phyloP scores from a whole-genome alignment of 2,888 invertebrate species.

The Serrognathus titanus region DNA sequence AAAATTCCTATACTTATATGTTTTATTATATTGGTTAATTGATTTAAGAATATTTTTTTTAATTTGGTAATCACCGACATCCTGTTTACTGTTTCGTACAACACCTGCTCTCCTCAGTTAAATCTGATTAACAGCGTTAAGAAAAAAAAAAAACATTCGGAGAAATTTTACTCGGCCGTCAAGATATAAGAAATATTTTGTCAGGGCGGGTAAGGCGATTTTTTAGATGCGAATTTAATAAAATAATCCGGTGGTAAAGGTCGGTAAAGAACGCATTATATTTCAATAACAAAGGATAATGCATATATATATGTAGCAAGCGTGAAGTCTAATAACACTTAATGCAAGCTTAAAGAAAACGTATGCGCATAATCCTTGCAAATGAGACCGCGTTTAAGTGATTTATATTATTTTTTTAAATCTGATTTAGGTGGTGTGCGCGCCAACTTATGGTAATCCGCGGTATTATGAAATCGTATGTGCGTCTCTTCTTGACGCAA shows the following conservation, averaged over 20 bases:
- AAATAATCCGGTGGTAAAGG: conserved; percentile 18
- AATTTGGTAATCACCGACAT: no score
- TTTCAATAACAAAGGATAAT: conserved; percentile 14
- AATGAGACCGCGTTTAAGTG: conserved; percentile 17
- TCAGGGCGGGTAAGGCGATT: no score
- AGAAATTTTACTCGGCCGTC: no score
- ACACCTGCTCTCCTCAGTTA: no score
- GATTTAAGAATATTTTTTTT: no score
- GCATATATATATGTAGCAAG: conserved; percentile 8
- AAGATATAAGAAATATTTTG: no score
- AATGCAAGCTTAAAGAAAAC: conserved; percentile 19
- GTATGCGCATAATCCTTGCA: conserved; percentile 20
- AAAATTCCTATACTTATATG: no score
- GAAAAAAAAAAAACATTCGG: no score
- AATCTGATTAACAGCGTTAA: no score
- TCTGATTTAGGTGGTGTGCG: conserved; percentile 21
- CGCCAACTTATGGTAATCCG: conserved; percentile 20
- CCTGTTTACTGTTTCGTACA: no score
- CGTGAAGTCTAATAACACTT: conserved; percentile 18
- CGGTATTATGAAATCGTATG: conserved; percentile 13
- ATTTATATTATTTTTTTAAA: conserved; percentile 21
- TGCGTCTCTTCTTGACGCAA: conserved; percentile 15
- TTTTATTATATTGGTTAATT: no score
- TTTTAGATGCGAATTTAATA: conserved; percentile 15
- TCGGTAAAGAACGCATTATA: conserved; percentile 10